These are phyloP conservation scores for Branchinecta lynchi DNA, from an alignment of 1,140 invertebrate genomes.

Conservation along the genomic window DNA sequence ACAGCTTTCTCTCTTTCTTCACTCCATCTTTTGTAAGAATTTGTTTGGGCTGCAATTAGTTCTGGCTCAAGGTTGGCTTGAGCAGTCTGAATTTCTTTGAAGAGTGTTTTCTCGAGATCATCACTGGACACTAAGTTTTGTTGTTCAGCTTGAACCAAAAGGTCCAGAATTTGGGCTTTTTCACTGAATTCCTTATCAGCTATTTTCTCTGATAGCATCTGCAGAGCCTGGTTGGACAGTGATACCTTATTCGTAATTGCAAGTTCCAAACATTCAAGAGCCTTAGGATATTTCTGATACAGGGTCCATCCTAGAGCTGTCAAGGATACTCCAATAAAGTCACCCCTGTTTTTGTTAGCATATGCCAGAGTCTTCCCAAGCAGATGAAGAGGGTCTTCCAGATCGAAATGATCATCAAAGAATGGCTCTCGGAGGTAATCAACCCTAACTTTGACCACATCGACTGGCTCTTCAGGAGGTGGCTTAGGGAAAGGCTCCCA, in stretches of 20 bases:
- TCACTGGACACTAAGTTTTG: constrained; percentile 8
- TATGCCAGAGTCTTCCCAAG: constrained; percentile 57
- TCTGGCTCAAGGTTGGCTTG: constrained; percentile 23
- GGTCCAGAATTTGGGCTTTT: constrained; percentile 18
- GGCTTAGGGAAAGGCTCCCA: constrained; percentile 32
- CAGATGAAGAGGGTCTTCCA: constrained; percentile 45
- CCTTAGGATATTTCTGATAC: constrained; percentile 48
- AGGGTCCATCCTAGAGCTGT: constrained; percentile 48
- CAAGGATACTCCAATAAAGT: constrained; percentile 44
- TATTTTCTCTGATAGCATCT: constrained; percentile 25
- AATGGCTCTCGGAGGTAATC: constrained; percentile 58
- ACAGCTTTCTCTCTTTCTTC: constrained; percentile 24
- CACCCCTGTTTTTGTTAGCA: constrained; percentile 25
- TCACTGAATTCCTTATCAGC: constrained; percentile 17
- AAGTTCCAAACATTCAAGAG: constrained; percentile 31
- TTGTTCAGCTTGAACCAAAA: constrained; percentile 7
- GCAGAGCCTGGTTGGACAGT: not conserved
- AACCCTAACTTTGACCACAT: constrained; percentile 51
- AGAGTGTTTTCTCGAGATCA: constrained; percentile 19
- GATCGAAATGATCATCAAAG: constrained; percentile 76
- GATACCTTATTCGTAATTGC: constrained; percentile 8
- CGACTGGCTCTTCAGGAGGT: constrained; percentile 28
- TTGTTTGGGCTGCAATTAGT: constrained; percentile 25
- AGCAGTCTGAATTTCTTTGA: constrained; percentile 20
- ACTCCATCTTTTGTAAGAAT: constrained; percentile 27